A percentile compares a stretch with the other conserved stretches of the same genome.
These are phyloP conservation scores for Holotrichia oblita DNA, from an alignment of 1,140 invertebrate species.

Conservation along the genomic window DNA sequence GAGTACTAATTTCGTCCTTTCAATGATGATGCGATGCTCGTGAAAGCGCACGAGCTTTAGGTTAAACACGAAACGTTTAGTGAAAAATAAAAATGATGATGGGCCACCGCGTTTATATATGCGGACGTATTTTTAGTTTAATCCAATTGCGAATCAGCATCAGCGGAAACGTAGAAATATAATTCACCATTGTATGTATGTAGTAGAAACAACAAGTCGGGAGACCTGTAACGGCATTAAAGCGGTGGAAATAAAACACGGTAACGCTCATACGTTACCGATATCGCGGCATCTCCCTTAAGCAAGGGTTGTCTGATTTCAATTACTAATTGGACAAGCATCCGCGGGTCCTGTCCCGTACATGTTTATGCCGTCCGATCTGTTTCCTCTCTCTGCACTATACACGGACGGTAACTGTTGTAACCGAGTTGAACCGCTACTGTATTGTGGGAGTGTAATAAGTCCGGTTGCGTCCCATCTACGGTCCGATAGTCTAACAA, in stretches of 20 bases:
- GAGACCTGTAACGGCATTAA: slow-evolving; percentile 15
- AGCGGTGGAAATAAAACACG: slow-evolving; percentile 37
- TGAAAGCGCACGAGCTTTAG: too few species aligned
- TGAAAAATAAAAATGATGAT: too few species aligned
- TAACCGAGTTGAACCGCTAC: too few species aligned
- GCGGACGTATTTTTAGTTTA: too few species aligned
- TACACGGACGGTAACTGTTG: too few species aligned
- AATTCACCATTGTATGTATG: too few species aligned
- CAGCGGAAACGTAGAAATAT: too few species aligned
- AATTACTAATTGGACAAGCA: slow-evolving; percentile 51
- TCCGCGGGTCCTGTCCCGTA: slow-evolving; percentile 42
- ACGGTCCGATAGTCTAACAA: not conserved
- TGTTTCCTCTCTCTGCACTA: not conserved
- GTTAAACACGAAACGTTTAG: too few species aligned
- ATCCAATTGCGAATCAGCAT: too few species aligned
- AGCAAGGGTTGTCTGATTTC: slow-evolving; percentile 49
- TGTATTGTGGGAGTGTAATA: not conserved
- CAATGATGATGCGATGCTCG: too few species aligned
- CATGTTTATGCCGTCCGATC: slow-evolving; percentile 42
- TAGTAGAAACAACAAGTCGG: not conserved
- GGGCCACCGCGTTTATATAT: too few species aligned
- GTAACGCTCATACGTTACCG: slow-evolving; percentile 44
- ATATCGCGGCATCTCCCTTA: slow-evolving; percentile 48
- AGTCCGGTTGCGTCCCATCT: not conserved
- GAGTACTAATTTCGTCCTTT: too few species aligned